Conservation (phyloP, 64 coral and sea anemone genomes). For the Stylophora pistillata region DNA sequence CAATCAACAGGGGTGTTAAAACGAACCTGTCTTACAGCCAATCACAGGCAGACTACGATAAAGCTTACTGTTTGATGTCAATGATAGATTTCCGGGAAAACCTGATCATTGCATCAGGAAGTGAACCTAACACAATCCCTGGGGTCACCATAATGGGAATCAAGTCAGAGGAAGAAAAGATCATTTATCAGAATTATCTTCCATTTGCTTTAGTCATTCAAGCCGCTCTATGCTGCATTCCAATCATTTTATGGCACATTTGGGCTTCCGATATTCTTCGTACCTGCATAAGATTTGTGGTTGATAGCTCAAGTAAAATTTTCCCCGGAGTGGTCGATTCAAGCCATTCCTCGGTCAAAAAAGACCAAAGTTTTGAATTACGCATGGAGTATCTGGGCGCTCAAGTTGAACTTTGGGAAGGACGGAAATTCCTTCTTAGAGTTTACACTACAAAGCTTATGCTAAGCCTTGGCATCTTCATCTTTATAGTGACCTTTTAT, state of each 20-base stretch:
- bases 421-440: slow-evolving; percentile 52
- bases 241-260: slow-evolving; percentile 59
- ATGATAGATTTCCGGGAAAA: slow-evolving; percentile 73
- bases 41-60: slow-evolving; percentile 72
- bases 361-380: background rate
- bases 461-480: slow-evolving; percentile 61
- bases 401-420: slow-evolving; percentile 64
- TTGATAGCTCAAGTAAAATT: slow-evolving; percentile 2
- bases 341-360: background rate
- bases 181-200: slow-evolving; percentile 70
- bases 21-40: slow-evolving; percentile 68
- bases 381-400: slow-evolving; percentile 18
- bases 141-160: slow-evolving; percentile 56
- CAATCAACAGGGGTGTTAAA: slow-evolving; percentile 70
- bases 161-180: slow-evolving; percentile 43
- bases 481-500: slow-evolving; percentile 63
- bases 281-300: slow-evolving; percentile 60
- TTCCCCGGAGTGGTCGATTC: background rate
- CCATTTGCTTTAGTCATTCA: slow-evolving; percentile 76
- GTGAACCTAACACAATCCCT: slow-evolving; percentile 22
- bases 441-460: slow-evolving; percentile 73
- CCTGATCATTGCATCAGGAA: slow-evolving; percentile 36
- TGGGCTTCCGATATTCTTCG: slow-evolving; percentile 54
- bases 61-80: slow-evolving; percentile 70
- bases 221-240: slow-evolving; percentile 60